phyloP scores from a whole-genome alignment of 1,140 invertebrate species.

The Plectrocnemia conspersa region DNA sequence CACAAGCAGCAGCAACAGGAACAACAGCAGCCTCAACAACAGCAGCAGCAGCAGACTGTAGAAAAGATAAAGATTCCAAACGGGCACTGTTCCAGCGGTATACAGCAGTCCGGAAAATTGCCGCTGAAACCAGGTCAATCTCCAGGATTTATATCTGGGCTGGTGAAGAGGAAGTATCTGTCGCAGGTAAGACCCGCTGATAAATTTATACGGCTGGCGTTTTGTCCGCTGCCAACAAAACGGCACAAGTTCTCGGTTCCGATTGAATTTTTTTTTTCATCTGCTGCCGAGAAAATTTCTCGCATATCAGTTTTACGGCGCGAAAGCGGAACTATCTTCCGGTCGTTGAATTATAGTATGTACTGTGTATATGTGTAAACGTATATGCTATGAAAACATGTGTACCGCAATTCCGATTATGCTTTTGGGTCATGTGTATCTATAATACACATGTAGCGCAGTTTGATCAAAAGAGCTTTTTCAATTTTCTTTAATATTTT shows the following conservation, averaged over 20 bases:
- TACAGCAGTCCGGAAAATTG: constrained; percentile 13
- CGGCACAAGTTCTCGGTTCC: background rate
- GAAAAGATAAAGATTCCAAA: constrained; percentile 21
- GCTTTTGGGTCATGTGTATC: no score
- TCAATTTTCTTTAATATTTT: no score
- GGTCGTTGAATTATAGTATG: no score
- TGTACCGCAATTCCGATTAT: no score
- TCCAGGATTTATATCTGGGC: constrained; percentile 18
- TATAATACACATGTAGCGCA: no score
- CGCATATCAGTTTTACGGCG: background rate
- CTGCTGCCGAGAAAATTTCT: constrained; percentile 9
- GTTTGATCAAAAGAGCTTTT: no score
- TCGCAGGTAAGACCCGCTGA: constrained; percentile 42
- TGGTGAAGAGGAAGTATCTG: constrained; percentile 44
- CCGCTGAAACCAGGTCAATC: constrained; percentile 23
- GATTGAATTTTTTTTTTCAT: background rate
- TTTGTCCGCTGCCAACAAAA: background rate
- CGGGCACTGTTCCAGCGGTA: constrained; percentile 22
- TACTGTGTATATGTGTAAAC: no score
- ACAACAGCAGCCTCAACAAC: background rate
- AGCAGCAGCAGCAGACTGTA: background rate
- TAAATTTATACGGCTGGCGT: background rate
- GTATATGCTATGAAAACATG: no score
- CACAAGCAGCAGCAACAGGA: constrained; percentile 37
- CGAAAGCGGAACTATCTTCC: no score